Evolutionary conservation across 2,113 vertebrate species (phyloP).

Genomic region (Candoia aspera): DNA sequence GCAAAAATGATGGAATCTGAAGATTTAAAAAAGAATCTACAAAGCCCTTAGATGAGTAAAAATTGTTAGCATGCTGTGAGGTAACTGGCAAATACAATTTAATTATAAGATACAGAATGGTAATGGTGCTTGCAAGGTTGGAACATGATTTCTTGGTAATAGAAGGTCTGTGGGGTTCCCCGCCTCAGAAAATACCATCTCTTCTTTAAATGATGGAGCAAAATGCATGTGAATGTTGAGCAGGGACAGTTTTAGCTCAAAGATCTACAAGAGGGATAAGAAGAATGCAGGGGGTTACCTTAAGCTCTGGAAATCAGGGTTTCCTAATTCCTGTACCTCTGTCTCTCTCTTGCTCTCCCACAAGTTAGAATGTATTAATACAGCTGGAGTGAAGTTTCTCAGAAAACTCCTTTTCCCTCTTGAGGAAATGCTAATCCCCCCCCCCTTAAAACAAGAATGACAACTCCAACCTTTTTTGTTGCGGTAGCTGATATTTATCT

Average conservation of each 20-base stretch:
- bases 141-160: slow-evolving; percentile 53
- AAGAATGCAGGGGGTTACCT: rapidly evolving
- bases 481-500: neutral
- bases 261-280: neutral
- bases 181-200: neutral
- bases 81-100: slow-evolving; percentile 72
- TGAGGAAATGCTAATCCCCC: neutral
- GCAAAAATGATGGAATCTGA: slow-evolving; percentile 38
- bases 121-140: slow-evolving; percentile 56
- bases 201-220: neutral
- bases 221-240: neutral
- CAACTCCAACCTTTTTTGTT: neutral
- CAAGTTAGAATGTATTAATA: neutral
- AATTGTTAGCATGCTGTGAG: slow-evolving; percentile 71
- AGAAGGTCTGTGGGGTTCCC: slow-evolving; percentile 59
- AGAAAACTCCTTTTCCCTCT: neutral
- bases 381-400: neutral
- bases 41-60: slow-evolving; percentile 58
- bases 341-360: neutral
- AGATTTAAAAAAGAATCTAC: slow-evolving; percentile 50
- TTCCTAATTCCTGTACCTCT: neutral
- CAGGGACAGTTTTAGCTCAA: neutral
- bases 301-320: rapidly evolving
- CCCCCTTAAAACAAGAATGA: neutral
- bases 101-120: slow-evolving; percentile 65